Evolutionary conservation across 1,140 invertebrate species (phyloP), one percentile per base, ranked within the genome.

Genomic region (Aphidius ervi): DNA sequence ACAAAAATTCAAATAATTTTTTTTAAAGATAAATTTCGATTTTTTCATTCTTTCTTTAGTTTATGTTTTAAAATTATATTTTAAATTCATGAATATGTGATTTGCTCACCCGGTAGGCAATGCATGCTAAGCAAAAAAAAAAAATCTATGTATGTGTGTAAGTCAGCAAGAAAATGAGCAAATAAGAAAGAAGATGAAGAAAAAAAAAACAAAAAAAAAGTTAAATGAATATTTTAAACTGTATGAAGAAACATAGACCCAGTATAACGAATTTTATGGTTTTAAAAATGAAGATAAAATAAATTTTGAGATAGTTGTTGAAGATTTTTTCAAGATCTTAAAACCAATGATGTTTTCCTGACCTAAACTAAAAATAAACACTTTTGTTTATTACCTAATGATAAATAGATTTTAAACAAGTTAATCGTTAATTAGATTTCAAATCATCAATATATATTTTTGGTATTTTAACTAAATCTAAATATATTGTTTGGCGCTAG

Each of bases 101-200:
- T 56, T 55, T 43, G 31, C 43, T 9, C 72, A 75, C 71, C 72
- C 73, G 69, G 70, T 76, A 74, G 67, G 68, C 68, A 52, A 47
- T 16, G 59, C 58, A 61, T 48, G 53, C 49, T 37, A 42, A 10
- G 42, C 49, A 16, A 53, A 39, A 45, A 46, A 16, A 41, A 9
- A 42, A 46, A 49, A 53, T 37, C 43, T 6, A 39, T 40, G 45
- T 9, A 42, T 52, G 37, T 47, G 59, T 46, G 50, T 9, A 23
- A 54, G 62, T 49, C 10, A 39, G 40, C 41, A 58, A 58, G 39
- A 46, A 39, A 41, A 23, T 31, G 63, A 63, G 50, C 42, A n/a
- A 42, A 42, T 37, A 54, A 39, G 40, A 54, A 56, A 56, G 58
- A n/a, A 7, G 54, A 43, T 10, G 56, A 40, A 10, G 47, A 40